phyloP scores from a whole-genome alignment of 1,140 invertebrate species.

The Heliconius melpomene region DNA sequence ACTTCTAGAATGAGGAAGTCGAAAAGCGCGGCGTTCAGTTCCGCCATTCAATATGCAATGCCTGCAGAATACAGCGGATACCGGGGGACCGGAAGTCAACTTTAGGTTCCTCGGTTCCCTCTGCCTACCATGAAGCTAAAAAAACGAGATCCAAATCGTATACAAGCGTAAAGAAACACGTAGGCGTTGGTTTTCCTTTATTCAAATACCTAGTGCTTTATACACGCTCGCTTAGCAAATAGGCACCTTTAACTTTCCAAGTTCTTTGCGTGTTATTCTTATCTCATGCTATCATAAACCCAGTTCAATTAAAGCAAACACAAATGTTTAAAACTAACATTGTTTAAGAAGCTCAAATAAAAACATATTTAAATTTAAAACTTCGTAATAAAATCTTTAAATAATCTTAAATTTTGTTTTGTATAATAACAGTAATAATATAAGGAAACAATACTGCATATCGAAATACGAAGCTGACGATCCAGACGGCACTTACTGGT shows the following conservation, averaged over 20 bases:
- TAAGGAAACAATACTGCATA: conserved; percentile 17
- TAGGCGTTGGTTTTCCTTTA: background rate
- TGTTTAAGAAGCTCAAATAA: background rate
- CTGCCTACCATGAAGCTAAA: too few species aligned
- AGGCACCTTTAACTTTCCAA: background rate
- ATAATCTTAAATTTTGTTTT: background rate
- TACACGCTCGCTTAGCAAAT: background rate
- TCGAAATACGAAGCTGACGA: conserved; percentile 17
- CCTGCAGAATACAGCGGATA: too few species aligned
- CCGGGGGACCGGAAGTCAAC: too few species aligned
- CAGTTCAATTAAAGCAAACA: background rate
- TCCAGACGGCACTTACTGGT: conserved; percentile 24
- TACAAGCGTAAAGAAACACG: background rate
- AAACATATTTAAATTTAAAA: background rate
- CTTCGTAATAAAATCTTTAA: background rate
- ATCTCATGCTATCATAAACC: background rate
- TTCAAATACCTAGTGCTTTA: background rate
- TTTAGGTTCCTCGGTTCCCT: too few species aligned
- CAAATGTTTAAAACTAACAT: background rate
- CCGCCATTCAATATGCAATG: too few species aligned
- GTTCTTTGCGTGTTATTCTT: conserved; percentile 3
- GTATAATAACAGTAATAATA: background rate
- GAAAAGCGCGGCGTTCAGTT: too few species aligned
- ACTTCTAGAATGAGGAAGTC: too few species aligned
- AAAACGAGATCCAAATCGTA: background rate